These are phyloP conservation scores for Linnaemya tessellans DNA, from an alignment of 2,888 invertebrate species.

Conservation along the genomic window DNA sequence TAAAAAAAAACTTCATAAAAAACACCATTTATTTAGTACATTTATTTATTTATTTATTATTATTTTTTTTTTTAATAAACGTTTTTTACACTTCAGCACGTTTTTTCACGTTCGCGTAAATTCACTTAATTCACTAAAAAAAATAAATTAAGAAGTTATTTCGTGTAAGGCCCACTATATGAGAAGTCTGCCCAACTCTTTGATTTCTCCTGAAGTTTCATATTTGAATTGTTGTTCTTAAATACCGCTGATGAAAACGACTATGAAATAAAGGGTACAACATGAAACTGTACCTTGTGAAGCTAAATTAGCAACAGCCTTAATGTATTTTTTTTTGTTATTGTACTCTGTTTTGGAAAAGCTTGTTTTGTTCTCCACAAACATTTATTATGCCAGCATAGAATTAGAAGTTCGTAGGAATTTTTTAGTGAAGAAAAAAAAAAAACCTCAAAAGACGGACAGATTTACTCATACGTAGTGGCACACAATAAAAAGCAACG, in stretches of 20 bases:
- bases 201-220: too few relatives aligned
- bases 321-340: too few relatives aligned
- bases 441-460: constrained; percentile 15
- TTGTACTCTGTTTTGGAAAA: not conserved
- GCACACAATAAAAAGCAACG: constrained; percentile 15
- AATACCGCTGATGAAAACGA: not conserved
- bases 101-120: too few relatives aligned
- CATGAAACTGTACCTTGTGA: constrained; percentile 32
- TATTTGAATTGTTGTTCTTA: not conserved
- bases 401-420: constrained; percentile 25
- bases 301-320: constrained; percentile 25
- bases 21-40: too few relatives aligned
- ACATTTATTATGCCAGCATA: constrained; percentile 9
- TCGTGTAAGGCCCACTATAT: not conserved
- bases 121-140: too few relatives aligned
- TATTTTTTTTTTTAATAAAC: too few relatives aligned
- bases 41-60: too few relatives aligned
- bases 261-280: not conserved
- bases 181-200: too few relatives aligned
- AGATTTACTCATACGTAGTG: constrained; percentile 28
- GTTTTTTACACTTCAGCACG: too few relatives aligned
- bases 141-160: too few relatives aligned
- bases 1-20: too few relatives aligned
- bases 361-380: not conserved
- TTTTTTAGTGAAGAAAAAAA: not conserved